Base-by-base conservation (phyloP, 1,140 invertebrate species). In the Pararge aegeria region DNA sequence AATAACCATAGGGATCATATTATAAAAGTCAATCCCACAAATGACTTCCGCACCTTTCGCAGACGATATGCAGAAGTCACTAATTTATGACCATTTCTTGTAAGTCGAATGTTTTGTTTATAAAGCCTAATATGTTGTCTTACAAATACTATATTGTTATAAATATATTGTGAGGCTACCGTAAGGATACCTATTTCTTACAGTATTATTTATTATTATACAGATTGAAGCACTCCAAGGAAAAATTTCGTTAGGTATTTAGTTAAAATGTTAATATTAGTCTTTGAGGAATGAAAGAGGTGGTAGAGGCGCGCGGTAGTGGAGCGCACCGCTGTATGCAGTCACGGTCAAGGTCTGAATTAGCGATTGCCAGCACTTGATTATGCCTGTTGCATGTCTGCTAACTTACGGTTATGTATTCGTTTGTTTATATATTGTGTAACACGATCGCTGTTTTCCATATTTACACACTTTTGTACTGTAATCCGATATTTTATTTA, bases 331-430 rank as follows among this genome's bases (percentile, higher is more conserved):
- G 59, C 46, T 58, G 42, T n/a, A n/a, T 60, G 60, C 64, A 71
- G 75, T 77, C 77, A 80, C 73, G 75, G 78, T 80, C 80, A 83
- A 83, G 80, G 80, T 75, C 73, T 78, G 65, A 61, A 68, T 79
- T 71, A 70, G 70, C 66, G 60, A 64, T 52, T 38, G 51, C 50
- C 58, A 49, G 48, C 56, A 70, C 59, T 69, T 73, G 65, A 70
- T 69, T 65, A 69, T 73, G 42, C 59, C 56, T 24, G 51, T 54
- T 61, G 27, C 55, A 59, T 61, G 56, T 62, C 30, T 34, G 51
- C 55, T 59, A 51, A 54, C 46, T 55, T 64, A 72, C 66, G 15
- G 64, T 70, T 65, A 64, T 67, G 51, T 72, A 64, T 48, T 38
- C 37, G 37, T 57, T 61, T 57, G 51, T 57, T 57, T 53, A 48